phyloP scores from a whole-genome alignment of 2,888 invertebrate species.

The Parnassius mnemosyne region DNA sequence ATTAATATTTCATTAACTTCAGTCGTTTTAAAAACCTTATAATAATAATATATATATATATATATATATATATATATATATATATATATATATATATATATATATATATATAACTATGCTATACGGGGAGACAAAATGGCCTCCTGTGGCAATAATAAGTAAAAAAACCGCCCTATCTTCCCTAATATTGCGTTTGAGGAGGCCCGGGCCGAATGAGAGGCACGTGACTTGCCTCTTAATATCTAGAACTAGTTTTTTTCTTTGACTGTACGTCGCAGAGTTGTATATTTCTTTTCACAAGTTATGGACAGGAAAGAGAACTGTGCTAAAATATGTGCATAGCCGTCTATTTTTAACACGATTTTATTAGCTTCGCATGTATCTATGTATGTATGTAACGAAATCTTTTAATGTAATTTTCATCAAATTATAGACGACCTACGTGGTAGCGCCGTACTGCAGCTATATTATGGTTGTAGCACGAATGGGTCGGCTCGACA shows the following conservation, averaged over 20 bases:
- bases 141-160: slow-evolving; percentile 63
- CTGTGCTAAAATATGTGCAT: slow-evolving; percentile 14
- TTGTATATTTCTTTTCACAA: slow-evolving; percentile 16
- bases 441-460: no score
- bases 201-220: slow-evolving; percentile 60
- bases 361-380: no score
- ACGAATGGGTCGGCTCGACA: no score
- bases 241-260: slow-evolving; percentile 23
- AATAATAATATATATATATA: slow-evolving; percentile 28
- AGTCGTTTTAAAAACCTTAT: slow-evolving; percentile 28
- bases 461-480: no score
- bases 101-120: slow-evolving; percentile 37
- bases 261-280: slow-evolving; percentile 2
- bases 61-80: slow-evolving; percentile 29
- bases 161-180: slow-evolving; percentile 54
- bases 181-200: slow-evolving; percentile 59
- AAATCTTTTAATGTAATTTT: no score
- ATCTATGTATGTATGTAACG: no score
- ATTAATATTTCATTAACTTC: slow-evolving; percentile 13
- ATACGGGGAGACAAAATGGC: slow-evolving; percentile 59
- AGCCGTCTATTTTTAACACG: not conserved
- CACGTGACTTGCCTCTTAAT: slow-evolving; percentile 64
- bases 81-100: slow-evolving; percentile 29
- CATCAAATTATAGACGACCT: no score
- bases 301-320: slow-evolving; percentile 18